Conservation (phyloP, 2,797 vertebrate species). For the Siniperca scherzeri region DNA sequence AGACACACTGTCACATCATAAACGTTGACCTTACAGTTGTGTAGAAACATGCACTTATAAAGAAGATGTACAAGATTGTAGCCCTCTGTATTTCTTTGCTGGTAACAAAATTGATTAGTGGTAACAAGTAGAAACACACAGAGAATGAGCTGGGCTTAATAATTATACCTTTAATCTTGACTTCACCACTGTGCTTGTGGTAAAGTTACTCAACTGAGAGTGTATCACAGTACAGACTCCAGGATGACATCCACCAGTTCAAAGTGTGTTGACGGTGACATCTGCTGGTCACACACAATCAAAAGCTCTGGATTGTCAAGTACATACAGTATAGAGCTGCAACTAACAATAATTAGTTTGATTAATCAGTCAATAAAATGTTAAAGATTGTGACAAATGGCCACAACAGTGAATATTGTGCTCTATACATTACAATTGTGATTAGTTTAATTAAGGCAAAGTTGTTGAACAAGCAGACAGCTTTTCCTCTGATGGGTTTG, state of each 20-base stretch:
- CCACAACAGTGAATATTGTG: background rate
- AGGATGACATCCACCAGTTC: background rate
- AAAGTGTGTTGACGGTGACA: conserved; percentile 76
- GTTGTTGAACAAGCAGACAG: background rate
- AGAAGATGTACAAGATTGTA: no score
- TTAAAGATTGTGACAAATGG: background rate
- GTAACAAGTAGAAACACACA: background rate
- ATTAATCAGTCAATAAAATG: background rate
- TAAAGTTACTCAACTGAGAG: background rate
- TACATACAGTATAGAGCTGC: accelerated
- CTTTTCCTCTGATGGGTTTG: background rate
- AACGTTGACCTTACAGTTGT: background rate
- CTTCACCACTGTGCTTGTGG: background rate
- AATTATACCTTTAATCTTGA: background rate
- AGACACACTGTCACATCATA: background rate
- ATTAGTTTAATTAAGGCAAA: background rate
- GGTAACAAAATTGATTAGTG: background rate
- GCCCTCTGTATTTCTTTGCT: background rate
- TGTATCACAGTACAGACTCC: background rate
- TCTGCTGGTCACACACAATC: conserved; percentile 74
- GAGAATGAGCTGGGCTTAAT: accelerated
- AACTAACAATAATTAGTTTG: background rate
- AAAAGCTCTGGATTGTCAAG: background rate
- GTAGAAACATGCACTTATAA: no score
- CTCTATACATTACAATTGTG: background rate